phyloP scores from a whole-genome alignment of 2,113 vertebrate genomes.

The Calcarius ornatus region DNA sequence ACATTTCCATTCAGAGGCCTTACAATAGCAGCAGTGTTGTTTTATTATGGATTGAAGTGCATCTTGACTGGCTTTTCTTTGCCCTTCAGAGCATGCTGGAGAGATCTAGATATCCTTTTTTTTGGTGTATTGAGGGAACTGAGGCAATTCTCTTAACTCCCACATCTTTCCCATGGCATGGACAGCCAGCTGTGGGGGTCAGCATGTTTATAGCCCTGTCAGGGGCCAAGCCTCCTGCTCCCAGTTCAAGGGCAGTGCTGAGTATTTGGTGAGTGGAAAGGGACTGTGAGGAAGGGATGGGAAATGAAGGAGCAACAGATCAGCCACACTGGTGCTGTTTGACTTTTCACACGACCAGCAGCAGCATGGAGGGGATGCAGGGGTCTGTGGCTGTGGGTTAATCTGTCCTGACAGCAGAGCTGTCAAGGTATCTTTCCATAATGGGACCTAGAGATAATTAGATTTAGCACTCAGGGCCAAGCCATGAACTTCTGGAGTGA shows the following conservation, averaged over 20 bases:
- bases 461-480: background rate
- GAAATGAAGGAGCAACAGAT: background rate
- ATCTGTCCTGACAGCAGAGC: conserved; percentile 7
- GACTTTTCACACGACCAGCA: background rate
- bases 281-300: background rate
- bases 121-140: background rate
- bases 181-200: background rate
- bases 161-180: accelerated
- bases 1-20: background rate
- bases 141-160: background rate
- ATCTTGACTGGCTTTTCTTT: background rate
- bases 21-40: background rate
- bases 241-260: accelerated
- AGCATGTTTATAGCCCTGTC: background rate
- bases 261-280: background rate
- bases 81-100: background rate
- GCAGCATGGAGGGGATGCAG: background rate
- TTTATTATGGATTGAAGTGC: background rate
- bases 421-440: background rate
- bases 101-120: background rate
- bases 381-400: background rate
- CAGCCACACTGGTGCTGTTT: background rate
- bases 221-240: background rate
- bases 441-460: background rate
- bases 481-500: background rate